Evolutionary conservation across 2,888 invertebrate species (phyloP), one percentile per base, ranked within the genome.

Genomic region (Iphiclides podalirius): DNA sequence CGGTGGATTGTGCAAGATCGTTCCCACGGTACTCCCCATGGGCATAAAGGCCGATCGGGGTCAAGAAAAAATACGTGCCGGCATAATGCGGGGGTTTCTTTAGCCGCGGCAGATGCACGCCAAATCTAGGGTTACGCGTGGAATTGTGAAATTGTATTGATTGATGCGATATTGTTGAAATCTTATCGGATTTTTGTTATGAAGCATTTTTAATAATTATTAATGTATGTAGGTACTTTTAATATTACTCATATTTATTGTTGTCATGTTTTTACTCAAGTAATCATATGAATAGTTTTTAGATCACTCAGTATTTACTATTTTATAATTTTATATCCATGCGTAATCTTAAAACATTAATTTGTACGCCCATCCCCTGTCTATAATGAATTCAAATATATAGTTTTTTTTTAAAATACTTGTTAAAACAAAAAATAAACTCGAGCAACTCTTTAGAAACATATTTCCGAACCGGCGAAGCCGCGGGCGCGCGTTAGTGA

Each of bases 11-110:
- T 76, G 82, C 80, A 84, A 79, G 77, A 79, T 75, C 77, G 77
- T 87, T 88, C 87, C 87, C 88, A 87, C 87, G 88, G 79, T 79
- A 81, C 77, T 82, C 85, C 85, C 86, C 81, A 74, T 69, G 77
- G 77, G 75, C 70, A 82, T 73, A 83, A 85, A 84, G 79, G 78
- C 75, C 79, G 77, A 79, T 73, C 69, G 82, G 78, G 86, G 87
- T 86, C 86, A 86, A 85, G 85, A 87, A 87, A 87, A 88, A 87
- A 87, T 83, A 82, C 83, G 84, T 81, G 83, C 80, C 67, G 67
- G 68, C 63, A 84, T 78, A 79, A 82, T 84, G 80, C 73, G 73
- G 70, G 81, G 79, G 79, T 76, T 79, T 75, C 78, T 79, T 80
- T 82, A 79, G 79, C 76, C 68, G 66, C 66, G 80, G 84, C 87